A percentile compares a stretch with the other conserved stretches of the same genome.
Evolutionary conservation across 2,797 vertebrate genomes (phyloP).

Genomic region (Arctocebus calabarensis): DNA sequence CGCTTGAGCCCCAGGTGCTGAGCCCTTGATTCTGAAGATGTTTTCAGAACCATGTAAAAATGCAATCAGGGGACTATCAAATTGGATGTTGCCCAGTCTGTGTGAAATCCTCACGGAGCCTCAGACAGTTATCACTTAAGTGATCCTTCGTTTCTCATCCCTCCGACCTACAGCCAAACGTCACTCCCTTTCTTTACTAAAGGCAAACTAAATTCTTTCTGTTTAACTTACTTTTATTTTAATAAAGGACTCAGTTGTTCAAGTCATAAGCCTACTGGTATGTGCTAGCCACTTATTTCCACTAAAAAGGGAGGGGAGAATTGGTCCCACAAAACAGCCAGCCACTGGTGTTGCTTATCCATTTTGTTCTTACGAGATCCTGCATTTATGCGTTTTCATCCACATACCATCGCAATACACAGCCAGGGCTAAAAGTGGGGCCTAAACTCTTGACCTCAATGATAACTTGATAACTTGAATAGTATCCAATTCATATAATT

Average conservation of each 20-base stretch:
- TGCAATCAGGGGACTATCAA: neutral
- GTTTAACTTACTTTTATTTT: slow-evolving; percentile 23
- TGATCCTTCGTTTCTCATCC: neutral
- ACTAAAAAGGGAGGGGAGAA: neutral
- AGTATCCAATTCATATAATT: slow-evolving; percentile 3
- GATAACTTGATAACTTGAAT: neutral
- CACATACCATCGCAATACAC: neutral
- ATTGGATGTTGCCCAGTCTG: neutral
- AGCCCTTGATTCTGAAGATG: neutral
- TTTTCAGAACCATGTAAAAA: slow-evolving; percentile 1
- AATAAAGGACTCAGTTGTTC: slow-evolving; percentile 35
- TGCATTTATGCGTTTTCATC: neutral
- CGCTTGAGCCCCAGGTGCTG: no score
- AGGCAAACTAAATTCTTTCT: slow-evolving; percentile 17
- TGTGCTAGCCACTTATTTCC: neutral
- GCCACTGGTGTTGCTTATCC: neutral
- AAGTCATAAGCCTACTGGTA: neutral
- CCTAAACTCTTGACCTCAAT: neutral
- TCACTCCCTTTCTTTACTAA: slow-evolving; percentile 12
- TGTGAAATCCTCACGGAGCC: neutral
- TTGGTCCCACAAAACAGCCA: neutral
- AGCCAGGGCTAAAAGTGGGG: neutral
- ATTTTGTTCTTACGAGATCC: slow-evolving; percentile 30
- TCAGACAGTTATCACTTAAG: neutral
- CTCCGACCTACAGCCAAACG: neutral